Evolutionary conservation across 2,797 vertebrate species (phyloP), one percentile per base, ranked within the genome.

Genomic region (Eptatretus atami): DNA sequence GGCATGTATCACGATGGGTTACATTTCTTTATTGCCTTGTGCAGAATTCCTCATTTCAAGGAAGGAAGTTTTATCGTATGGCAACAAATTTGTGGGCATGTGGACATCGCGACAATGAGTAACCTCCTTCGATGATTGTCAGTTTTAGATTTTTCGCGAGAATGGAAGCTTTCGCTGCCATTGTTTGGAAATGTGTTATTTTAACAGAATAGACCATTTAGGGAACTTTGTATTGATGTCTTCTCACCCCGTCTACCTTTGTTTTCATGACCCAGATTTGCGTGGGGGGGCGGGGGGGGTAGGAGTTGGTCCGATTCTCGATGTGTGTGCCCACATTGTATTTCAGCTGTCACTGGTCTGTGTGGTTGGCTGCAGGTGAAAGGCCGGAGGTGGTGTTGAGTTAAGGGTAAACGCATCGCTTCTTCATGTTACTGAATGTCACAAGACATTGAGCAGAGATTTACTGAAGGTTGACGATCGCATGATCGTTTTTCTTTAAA

Each of bases 51-150:
- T 1, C 86, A 95, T 74, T 96, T 96, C 70, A 96, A 94, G 69
- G 90, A 96, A 44, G 88, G n/a, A n/a, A n/a, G n/a, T n/a, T n/a
- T 92, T 63, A 73, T 96, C 66, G 93, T 73, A 95, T 96, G 90
- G 90, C 90, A 53, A 93, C 88, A 0, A 86, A 79, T 74, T 96
- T 88, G 0, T 87, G 93, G 67, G 73, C 71, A 66, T 96, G 90
- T 1, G 80, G 85, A 63, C 81, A 86, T 70, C 79, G 88, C 64
- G 94, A 87, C n/a, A 96, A 93, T 0, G 88, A 96, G 82, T 80
- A 64, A 69, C 74, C 65, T 44, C 15, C 14, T 10, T 24, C 6
- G 31, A 31, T 31, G n/a, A n/a, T 14, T 57, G 14, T 60, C 31
- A 31, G n/a, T 31, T 31, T 31, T 6, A 31, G 3, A 31, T 31